Base-by-base conservation (phyloP, 1,140 invertebrate species). In the Lordiphosa collinella region DNA sequence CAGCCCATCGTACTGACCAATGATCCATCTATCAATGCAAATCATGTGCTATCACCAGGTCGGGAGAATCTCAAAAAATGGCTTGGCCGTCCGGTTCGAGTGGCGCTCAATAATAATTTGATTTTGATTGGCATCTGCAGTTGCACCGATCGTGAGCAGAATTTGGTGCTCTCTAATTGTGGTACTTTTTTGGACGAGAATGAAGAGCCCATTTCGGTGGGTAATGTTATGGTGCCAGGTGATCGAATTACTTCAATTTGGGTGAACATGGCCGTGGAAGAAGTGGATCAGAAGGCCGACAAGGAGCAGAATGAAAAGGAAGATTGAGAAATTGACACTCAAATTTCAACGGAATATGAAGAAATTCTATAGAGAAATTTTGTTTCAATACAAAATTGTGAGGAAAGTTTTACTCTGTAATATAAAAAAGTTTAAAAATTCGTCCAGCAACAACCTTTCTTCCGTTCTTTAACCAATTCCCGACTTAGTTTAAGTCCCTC, bases 101-200 rank as follows among this genome's bases (percentile, higher is more conserved):
- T 73, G 1, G 56, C 43, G 2, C 54, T 73, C 11, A 36, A 50
- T 18, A 73, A 64, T 7, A 56, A 64, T 32, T 25, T 56, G 11
- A 37, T 40, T 1, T 22, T 72, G 7, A 53, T 75, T 14, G 64
- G 71, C 3, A 46, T 68, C 13, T 72, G 72, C 13, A 68, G 69
- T 22, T 72, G 58, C 44, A 72, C 68, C 12, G 63, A 72, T 49
- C 63, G 22, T 18, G 59, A 72, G 29, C 10, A 46, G 48, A 72
- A 75, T 34, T 14, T 72, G 32, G 52, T 72, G 1, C 18, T 72
- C 9, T 40, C 49, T 34, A 14, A 72, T 1, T 72, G 68, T 29
- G 36, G 32, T 12, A 38, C 54, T 0, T 68, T 52, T 50, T 1
- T 32, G 13, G 7, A 25, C 5, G 38, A 46, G 18, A 34, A 36